A percentile compares a stretch with the other conserved stretches of the same genome.
These are phyloP conservation scores for Callopanchax toddi DNA, from an alignment of 2,113 vertebrate genomes.

Conservation along the genomic window DNA sequence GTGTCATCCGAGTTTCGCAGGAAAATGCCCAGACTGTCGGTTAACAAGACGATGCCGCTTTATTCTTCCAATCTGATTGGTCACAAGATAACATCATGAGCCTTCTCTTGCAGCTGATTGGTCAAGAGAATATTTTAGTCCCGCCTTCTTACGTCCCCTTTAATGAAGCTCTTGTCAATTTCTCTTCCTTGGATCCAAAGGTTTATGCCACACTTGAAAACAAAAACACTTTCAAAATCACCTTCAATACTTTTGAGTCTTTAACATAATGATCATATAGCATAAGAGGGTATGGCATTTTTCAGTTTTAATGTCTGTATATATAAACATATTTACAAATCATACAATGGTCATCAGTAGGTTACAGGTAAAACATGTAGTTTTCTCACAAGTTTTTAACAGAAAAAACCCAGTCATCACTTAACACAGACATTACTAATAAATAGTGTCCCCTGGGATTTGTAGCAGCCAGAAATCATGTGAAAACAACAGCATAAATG, in stretches of 20 bases:
- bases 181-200: too few species aligned
- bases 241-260: not conserved
- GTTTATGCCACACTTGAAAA: too few species aligned
- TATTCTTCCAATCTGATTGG: slow-evolving; percentile 53
- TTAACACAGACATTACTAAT: slow-evolving; percentile 50
- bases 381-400: slow-evolving; percentile 32
- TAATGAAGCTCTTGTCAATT: too few species aligned
- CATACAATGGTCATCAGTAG: slow-evolving; percentile 57
- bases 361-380: slow-evolving; percentile 52
- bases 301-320: slow-evolving; percentile 62
- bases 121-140: not conserved
- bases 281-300: not conserved
- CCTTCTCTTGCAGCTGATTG: slow-evolving; percentile 35
- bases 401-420: slow-evolving; percentile 25
- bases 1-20: slow-evolving; percentile 1
- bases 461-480: slow-evolving; percentile 60
- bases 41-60: not conserved
- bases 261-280: not conserved
- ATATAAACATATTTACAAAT: slow-evolving; percentile 82
- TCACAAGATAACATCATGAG: not conserved
- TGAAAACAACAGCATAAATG: slow-evolving; percentile 51
- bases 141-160: not conserved
- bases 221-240: not conserved
- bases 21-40: not conserved
- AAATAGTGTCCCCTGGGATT: slow-evolving; percentile 42